Base-by-base conservation (phyloP, 2,888 invertebrate species). In the Rambutsinella grinnellia region DNA sequence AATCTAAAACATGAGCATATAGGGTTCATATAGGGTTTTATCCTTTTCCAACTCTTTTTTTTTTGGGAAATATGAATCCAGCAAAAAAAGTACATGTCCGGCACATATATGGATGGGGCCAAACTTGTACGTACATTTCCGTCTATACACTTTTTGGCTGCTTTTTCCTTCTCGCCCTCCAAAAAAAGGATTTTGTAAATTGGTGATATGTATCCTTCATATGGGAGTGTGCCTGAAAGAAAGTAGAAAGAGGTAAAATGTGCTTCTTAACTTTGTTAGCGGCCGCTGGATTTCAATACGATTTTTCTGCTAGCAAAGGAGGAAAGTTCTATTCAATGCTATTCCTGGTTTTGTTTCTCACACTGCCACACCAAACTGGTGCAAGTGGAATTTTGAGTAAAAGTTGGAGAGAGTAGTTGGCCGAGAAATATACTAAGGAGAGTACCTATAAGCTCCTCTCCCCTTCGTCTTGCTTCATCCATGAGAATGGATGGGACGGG, bases 141-240 rank as follows among this genome's bases (percentile, higher is more conserved):
- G 5, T 36, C 36, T 36, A 5, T 13, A 36, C 36, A 8, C 13
- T 36, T 36, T 36, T 36, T 36, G 36, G 36, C 36, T 13, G 36
- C 36, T 36, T 36, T 36, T 36, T 36, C 36, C 6, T 36, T 13
- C 36, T 36, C 36, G 36, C 5, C 36, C 36, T 36, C 13, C 36
- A 5, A 36, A 36, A 36, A 36, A 36, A 36, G 36, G n/a, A n/a
- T n/a, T n/a, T n/a, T n/a, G n/a, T n/a, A n/a, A n/a, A n/a, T n/a
- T n/a, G n/a, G n/a, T n/a, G n/a, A n/a, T n/a, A n/a, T n/a, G n/a
- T n/a, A n/a, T n/a, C n/a, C n/a, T n/a, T 5, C 36, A 54, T 53
- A 23, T 27, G 65, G 65, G 65, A 65, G 65, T 65, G 65, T 65
- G 51, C 65, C 27, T 23, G 24, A 17, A 44, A 47, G 28, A 62